phyloP scores from a whole-genome alignment of 2,888 invertebrate genomes.

The Drosophila kanekoi region DNA sequence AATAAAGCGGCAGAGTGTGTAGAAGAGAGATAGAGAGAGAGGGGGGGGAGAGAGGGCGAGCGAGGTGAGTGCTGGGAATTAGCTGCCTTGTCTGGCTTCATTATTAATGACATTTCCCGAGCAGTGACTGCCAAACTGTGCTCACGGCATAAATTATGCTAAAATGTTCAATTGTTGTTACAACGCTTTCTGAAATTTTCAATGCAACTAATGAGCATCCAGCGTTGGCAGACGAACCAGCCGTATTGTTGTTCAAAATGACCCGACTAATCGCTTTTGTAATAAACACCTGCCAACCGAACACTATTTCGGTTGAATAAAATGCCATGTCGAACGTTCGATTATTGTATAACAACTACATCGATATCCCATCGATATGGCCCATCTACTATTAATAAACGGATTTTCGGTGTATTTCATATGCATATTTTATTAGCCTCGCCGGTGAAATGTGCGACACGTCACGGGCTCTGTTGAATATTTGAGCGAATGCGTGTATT shows the following conservation, averaged over 20 bases:
- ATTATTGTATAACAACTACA: constrained; percentile 30
- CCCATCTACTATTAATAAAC: constrained; percentile 75
- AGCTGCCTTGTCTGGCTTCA: constrained; percentile 64
- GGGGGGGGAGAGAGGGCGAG: background rate
- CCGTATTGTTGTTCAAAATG: background rate
- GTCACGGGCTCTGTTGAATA: constrained; percentile 19
- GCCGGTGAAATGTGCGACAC: constrained; percentile 8
- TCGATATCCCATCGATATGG: constrained; percentile 13
- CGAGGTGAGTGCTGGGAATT: constrained; percentile 48
- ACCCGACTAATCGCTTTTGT: constrained; percentile 30
- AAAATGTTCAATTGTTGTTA: constrained; percentile 53
- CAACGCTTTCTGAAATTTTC: constrained; percentile 65
- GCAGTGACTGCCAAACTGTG: constrained; percentile 65
- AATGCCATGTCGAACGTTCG: constrained; percentile 33
- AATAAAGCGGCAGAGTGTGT: background rate
- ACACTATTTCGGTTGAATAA: constrained; percentile 28
- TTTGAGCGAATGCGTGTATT: constrained; percentile 19
- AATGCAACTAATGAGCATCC: constrained; percentile 68
- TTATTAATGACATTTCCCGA: constrained; percentile 55
- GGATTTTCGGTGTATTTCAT: constrained; percentile 54
- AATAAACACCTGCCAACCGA: constrained; percentile 38
- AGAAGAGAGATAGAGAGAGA: background rate
- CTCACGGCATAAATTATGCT: constrained; percentile 69
- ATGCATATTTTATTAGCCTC: constrained; percentile 66
- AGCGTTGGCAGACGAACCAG: background rate